phyloP scores from a whole-genome alignment of 2,797 vertebrate genomes.

The Pampus argenteus region DNA sequence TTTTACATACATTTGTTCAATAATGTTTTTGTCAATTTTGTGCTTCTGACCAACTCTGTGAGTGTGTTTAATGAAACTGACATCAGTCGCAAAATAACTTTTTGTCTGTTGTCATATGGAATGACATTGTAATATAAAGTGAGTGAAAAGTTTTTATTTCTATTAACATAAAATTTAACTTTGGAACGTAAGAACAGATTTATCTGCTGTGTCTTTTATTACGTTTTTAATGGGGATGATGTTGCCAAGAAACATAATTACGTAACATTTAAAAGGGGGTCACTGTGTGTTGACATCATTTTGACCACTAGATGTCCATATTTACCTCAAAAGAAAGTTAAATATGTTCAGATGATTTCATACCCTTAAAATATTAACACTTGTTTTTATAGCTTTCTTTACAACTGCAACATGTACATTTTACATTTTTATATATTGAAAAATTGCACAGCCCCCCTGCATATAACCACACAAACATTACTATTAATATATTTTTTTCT shows the following conservation, averaged over 20 bases:
- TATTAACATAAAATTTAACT: slow-evolving; percentile 83
- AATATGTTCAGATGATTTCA: not conserved
- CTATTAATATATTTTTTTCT: too few species aligned
- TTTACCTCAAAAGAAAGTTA: not conserved
- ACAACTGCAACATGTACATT: not conserved
- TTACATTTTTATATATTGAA: not conserved
- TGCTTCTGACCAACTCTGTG: slow-evolving; percentile 70
- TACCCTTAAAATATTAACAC: not conserved
- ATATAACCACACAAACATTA: not conserved
- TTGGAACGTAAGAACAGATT: slow-evolving; percentile 77
- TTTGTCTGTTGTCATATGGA: slow-evolving; percentile 69
- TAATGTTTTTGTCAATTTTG: slow-evolving; percentile 65
- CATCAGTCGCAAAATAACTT: slow-evolving; percentile 52
- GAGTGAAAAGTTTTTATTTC: slow-evolving; percentile 75
- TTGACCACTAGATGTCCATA: slow-evolving; percentile 74
- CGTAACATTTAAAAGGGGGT: not conserved
- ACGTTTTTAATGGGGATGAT: slow-evolving; percentile 6
- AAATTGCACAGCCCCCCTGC: not conserved
- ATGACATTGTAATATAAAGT: slow-evolving; percentile 78
- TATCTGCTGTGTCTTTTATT: slow-evolving; percentile 34
- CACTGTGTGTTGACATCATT: not conserved
- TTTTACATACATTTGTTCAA: slow-evolving; percentile 62
- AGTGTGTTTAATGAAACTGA: slow-evolving; percentile 68
- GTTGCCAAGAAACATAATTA: not conserved
- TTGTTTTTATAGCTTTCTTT: not conserved